Evolutionary conservation across 2,888 invertebrate genomes (phyloP).

Genomic region (Amphiduros pacificus): DNA sequence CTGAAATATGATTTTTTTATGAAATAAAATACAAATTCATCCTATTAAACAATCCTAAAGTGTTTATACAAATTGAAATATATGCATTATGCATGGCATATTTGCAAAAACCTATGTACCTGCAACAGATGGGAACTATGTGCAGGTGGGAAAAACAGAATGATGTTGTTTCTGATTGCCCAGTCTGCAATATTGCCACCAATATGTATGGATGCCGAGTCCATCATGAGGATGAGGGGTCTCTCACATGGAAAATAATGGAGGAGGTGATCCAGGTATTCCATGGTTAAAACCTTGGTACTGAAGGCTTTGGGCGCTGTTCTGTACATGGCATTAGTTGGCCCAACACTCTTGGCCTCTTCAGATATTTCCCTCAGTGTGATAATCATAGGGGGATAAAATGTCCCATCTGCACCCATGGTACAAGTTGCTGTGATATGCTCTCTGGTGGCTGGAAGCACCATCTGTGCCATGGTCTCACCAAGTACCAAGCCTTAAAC

Average conservation of each 20-base stretch:
- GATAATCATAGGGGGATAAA: not conserved
- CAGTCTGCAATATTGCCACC: not conserved
- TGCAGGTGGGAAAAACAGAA: not conserved
- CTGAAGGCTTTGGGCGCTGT: not conserved
- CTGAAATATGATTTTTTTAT: no score
- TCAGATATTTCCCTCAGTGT: not conserved
- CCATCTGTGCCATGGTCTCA: no score
- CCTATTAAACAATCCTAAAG: no score
- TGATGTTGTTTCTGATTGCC: not conserved
- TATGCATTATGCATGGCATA: no score
- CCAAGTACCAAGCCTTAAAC: no score
- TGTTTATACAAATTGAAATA: no score
- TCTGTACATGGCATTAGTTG: not conserved
- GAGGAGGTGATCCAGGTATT: not conserved
- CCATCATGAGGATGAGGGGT: not conserved
- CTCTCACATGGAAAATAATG: not conserved
- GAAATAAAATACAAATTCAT: no score
- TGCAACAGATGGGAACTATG: no score
- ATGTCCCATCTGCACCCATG: not conserved
- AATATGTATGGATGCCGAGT: not conserved
- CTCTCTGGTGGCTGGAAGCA: not conserved
- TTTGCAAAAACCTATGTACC: no score
- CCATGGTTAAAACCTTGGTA: not conserved
- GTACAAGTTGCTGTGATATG: not conserved
- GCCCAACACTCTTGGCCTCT: not conserved